phyloP scores from a whole-genome alignment of 2,797 vertebrate genomes.

The Trichosurus vulpecula region DNA sequence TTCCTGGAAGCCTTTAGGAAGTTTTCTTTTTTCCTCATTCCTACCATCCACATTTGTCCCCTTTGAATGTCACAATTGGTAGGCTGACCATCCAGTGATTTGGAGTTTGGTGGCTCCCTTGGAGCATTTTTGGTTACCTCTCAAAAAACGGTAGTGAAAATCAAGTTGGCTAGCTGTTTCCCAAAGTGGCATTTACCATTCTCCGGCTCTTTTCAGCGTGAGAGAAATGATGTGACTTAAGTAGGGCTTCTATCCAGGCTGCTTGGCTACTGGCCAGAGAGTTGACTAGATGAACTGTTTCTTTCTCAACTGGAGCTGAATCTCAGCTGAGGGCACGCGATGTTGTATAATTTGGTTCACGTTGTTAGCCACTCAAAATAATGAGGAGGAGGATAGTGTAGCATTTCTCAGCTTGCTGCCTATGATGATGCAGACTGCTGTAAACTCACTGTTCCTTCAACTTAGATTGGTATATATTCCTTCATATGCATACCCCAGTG shows the following conservation, averaged over 20 bases:
- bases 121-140: slow-evolving; percentile 77
- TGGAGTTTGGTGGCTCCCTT: slow-evolving; percentile 77
- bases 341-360: slow-evolving; percentile 75
- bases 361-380: slow-evolving; percentile 75
- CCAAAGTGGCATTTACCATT: slow-evolving; percentile 86
- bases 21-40: slow-evolving; percentile 70
- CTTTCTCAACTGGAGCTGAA: slow-evolving; percentile 70
- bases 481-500: background rate
- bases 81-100: slow-evolving; percentile 78
- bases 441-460: slow-evolving; percentile 47
- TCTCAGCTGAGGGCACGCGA: slow-evolving; percentile 74
- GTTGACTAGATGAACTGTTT: slow-evolving; percentile 79
- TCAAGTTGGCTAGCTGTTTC: slow-evolving; percentile 81
- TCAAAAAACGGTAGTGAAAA: slow-evolving; percentile 84
- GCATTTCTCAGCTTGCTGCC: slow-evolving; percentile 75
- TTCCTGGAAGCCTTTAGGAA: slow-evolving; percentile 65
- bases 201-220: slow-evolving; percentile 82
- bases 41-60: slow-evolving; percentile 63
- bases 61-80: slow-evolving; percentile 76
- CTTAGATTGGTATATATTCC: slow-evolving; percentile 35
- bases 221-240: slow-evolving; percentile 83
- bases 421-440: slow-evolving; percentile 64
- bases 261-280: slow-evolving; percentile 83
- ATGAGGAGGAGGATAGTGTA: slow-evolving; percentile 67
- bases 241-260: slow-evolving; percentile 83